Conservation (phyloP, 2,113 vertebrate genomes). For the Nycticryphes semicollaris region DNA sequence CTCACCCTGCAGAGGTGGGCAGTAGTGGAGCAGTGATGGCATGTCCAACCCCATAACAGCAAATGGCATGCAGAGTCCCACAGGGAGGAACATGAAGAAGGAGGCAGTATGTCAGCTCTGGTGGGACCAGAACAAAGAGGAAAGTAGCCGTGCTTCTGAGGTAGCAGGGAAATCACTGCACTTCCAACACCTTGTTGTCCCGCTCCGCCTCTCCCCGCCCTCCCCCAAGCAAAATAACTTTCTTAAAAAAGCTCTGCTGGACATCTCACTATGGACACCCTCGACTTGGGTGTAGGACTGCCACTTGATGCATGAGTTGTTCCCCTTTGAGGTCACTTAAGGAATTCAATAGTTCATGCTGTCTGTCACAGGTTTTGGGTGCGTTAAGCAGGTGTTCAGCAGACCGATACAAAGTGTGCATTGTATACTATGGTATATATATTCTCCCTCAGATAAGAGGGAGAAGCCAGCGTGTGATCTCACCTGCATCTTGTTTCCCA, state of each 20-base stretch:
- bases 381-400: accelerated
- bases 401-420: neutral
- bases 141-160: neutral
- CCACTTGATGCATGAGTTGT: neutral
- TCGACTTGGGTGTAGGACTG: neutral
- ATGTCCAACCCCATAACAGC: neutral
- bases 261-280: accelerated
- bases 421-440: neutral
- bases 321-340: neutral
- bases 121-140: neutral
- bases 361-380: neutral
- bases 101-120: neutral
- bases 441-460: neutral
- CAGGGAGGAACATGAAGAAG: neutral
- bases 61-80: neutral
- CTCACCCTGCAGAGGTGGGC: neutral
- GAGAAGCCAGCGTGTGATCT: neutral
- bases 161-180: neutral
- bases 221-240: accelerated
- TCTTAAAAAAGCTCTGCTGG: neutral
- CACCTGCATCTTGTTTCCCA: neutral
- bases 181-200: neutral
- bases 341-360: neutral
- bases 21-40: neutral
- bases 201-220: too few species aligned